These are phyloP conservation scores for Drosophila subobscura DNA, from an alignment of 1,140 invertebrate species.

Conservation along the genomic window DNA sequence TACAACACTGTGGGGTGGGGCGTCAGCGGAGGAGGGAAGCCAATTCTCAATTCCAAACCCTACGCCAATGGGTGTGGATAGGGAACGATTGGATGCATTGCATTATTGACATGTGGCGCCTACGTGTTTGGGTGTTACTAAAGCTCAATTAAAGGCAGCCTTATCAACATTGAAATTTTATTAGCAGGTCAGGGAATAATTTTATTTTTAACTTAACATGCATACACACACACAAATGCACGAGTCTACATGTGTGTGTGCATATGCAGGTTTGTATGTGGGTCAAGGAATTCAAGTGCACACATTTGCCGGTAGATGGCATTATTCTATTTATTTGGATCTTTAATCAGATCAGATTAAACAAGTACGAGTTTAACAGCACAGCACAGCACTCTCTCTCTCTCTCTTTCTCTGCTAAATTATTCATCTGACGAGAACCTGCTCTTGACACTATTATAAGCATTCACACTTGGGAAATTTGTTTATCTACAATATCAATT, in stretches of 20 bases:
- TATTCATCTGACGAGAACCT: constrained; percentile 2
- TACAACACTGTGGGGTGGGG: too few species aligned
- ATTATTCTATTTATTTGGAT: constrained; percentile 1
- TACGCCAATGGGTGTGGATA: too few species aligned
- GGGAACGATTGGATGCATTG: constrained; percentile 1
- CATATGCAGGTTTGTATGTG: constrained; percentile 22
- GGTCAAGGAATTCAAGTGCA: constrained; percentile 45
- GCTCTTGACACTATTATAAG: constrained; percentile 27
- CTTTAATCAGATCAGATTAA: constrained; percentile 10
- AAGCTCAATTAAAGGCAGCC: constrained; percentile 26
- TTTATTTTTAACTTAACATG: constrained; percentile 29
- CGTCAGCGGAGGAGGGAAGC: not conserved
- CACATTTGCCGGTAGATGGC: constrained; percentile 47
- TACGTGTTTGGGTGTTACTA: constrained; percentile 25
- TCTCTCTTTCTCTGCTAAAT: constrained; percentile 1
- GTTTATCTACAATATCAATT: constrained; percentile 15
- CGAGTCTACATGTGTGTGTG: not conserved
- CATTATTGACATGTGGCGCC: constrained; percentile 43
- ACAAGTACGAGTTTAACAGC: constrained; percentile 10
- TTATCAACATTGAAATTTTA: constrained; percentile 47
- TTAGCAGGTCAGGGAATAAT: constrained; percentile 42
- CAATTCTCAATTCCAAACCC: not conserved
- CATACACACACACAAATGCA: constrained; percentile 6
- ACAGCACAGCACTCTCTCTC: not conserved
- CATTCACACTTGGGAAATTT: constrained; percentile 16